A percentile compares a stretch with the other conserved stretches of the same genome.
Evolutionary conservation across 1,140 invertebrate species (phyloP).

Genomic region (Ericerus pela): DNA sequence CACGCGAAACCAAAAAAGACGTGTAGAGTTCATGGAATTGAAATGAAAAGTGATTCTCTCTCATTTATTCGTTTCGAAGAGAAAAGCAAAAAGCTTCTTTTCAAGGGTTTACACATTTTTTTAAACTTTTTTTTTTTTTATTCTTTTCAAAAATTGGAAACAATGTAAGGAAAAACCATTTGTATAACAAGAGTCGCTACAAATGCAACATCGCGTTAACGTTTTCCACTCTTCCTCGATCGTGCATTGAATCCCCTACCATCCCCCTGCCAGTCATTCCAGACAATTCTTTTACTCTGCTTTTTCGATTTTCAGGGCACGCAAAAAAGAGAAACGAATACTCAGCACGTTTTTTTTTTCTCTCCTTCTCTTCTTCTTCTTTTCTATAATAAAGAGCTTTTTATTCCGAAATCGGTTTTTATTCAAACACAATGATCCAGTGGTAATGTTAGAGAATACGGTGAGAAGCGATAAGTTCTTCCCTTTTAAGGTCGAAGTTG

Average conservation of each 20-base stretch:
- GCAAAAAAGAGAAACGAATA: background rate
- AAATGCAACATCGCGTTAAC: slow-evolving; percentile 11
- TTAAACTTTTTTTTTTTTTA: no score
- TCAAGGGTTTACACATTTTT: background rate
- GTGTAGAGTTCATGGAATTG: no score
- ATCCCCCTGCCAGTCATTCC: no score
- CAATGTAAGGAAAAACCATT: slow-evolving; percentile 10
- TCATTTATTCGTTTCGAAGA: no score
- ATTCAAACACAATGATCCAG: slow-evolving; percentile 7
- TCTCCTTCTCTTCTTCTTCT: no score
- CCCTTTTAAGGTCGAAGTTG: slow-evolving; percentile 9
- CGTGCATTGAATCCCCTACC: background rate
- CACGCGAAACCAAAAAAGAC: no score
- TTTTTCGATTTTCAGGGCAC: no score
- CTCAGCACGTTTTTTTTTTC: slow-evolving; percentile 6
- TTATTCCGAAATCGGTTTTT: slow-evolving; percentile 10
- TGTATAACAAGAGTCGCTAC: slow-evolving; percentile 10
- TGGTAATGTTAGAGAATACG: slow-evolving; percentile 4
- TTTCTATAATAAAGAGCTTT: slow-evolving; percentile 8
- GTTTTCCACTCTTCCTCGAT: background rate
- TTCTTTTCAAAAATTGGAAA: background rate
- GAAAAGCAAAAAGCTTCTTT: background rate
- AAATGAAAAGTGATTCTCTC: no score
- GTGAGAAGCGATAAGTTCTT: slow-evolving; percentile 11
- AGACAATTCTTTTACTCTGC: background rate